Evolutionary conservation across 2,888 invertebrate species (phyloP).

Genomic region (Athalia circularis): DNA sequence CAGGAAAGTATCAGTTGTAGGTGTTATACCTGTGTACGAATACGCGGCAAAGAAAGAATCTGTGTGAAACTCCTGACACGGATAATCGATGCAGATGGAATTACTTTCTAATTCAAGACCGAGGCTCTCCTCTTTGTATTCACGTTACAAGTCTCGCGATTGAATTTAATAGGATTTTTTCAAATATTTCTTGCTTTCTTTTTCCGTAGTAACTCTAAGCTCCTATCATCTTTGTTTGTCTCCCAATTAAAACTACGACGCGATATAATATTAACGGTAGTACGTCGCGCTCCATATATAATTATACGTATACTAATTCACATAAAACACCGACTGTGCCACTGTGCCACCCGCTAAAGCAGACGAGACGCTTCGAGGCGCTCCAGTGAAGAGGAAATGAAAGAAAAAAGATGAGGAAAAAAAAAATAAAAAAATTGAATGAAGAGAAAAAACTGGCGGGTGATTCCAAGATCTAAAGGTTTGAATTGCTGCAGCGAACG

Average conservation of each 20-base stretch:
- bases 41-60: constrained; percentile 73
- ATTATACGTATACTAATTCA: constrained; percentile 31
- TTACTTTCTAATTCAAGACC: constrained; percentile 38
- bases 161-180: too few species aligned
- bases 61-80: constrained; percentile 40
- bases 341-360: too few species aligned
- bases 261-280: constrained; percentile 41
- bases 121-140: constrained; percentile 16
- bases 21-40: too few species aligned
- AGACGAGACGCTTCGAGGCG: too few species aligned
- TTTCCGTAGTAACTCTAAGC: neutral
- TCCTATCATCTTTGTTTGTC: neutral
- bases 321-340: neutral
- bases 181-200: too few species aligned
- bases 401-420: too few species aligned
- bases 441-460: too few species aligned
- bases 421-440: neutral
- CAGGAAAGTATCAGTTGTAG: neutral
- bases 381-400: too few species aligned
- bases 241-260: constrained; percentile 42
- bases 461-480: too few species aligned
- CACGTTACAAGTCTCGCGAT: neutral
- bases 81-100: constrained; percentile 37
- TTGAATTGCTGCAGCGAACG: too few species aligned
- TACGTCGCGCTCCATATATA: constrained; percentile 48